Evolutionary conservation across 2,797 vertebrate species (phyloP).

Genomic region (Phrynocephalus vlangalii): DNA sequence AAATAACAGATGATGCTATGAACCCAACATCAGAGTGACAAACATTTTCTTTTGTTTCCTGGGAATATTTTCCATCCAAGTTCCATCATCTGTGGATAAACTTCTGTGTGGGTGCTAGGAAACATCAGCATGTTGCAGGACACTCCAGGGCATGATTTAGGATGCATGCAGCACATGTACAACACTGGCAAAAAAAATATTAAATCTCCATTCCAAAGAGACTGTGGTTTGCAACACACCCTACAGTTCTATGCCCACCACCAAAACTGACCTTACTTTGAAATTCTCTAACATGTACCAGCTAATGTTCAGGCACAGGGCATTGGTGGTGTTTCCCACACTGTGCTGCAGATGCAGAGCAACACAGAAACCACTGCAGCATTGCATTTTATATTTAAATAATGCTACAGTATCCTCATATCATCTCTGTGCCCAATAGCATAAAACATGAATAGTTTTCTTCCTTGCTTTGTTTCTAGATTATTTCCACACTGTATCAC

Average conservation of each 20-base stretch:
- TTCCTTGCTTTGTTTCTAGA: too few species aligned
- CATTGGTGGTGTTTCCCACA: neutral
- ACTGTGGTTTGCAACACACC: too few species aligned
- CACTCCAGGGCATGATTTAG: neutral
- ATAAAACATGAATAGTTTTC: too few species aligned
- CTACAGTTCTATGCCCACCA: too few species aligned
- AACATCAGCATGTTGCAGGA: neutral
- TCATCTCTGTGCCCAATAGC: neutral
- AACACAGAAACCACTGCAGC: neutral
- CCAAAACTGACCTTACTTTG: too few species aligned
- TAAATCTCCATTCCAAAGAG: neutral
- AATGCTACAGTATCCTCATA: constrained; percentile 18
- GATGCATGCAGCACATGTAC: neutral
- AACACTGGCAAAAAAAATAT: neutral
- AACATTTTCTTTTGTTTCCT: neutral
- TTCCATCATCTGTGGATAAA: neutral
- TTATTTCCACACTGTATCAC: too few species aligned
- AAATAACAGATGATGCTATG: too few species aligned
- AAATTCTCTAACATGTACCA: too few species aligned
- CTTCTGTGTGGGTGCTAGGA: neutral
- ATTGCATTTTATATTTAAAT: neutral
- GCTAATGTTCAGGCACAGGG: neutral
- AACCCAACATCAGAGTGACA: neutral
- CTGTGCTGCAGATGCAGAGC: neutral
- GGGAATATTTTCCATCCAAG: too few species aligned